Conservation (phyloP, 2,113 vertebrate genomes). For the Seriola aureovittata region DNA sequence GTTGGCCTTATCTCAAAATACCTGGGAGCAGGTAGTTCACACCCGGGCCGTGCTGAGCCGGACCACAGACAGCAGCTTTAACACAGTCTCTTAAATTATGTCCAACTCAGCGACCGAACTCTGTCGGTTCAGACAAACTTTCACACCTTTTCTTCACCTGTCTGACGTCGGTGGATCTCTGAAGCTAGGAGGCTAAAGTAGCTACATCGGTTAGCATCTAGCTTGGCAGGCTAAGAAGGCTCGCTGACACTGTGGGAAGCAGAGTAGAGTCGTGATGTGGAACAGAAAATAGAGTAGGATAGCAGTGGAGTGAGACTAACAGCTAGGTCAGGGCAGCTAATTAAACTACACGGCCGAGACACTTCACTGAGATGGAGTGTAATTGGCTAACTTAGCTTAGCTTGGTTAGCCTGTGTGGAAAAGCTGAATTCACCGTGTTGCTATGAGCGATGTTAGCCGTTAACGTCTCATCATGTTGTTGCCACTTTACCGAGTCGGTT, state of each 20-base stretch:
- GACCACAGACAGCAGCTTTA: background rate
- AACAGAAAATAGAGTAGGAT: fast-evolving
- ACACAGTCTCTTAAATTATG: background rate
- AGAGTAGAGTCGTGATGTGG: fast-evolving
- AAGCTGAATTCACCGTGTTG: background rate
- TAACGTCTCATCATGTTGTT: background rate
- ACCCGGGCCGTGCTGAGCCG: background rate
- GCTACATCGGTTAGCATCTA: background rate
- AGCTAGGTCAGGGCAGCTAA: background rate
- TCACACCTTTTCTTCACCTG: slow-evolving; percentile 20
- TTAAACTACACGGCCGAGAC: slow-evolving; percentile 34
- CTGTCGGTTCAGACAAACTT: background rate
- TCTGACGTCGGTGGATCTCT: background rate
- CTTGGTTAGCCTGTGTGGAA: slow-evolving; percentile 4
- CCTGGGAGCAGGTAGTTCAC: slow-evolving; percentile 17
- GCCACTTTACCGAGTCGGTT: background rate
- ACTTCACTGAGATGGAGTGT: slow-evolving; percentile 15
- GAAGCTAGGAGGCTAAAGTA: slow-evolving; percentile 24
- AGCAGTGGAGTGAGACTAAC: background rate
- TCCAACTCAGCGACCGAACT: background rate
- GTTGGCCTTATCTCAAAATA: slow-evolving; percentile 33
- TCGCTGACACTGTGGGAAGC: background rate
- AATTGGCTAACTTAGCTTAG: slow-evolving; percentile 50
- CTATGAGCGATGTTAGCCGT: background rate
- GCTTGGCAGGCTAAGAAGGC: slow-evolving; percentile 9